phyloP scores from a whole-genome alignment of 1,140 invertebrate species.

The Drosophila ananassae region DNA sequence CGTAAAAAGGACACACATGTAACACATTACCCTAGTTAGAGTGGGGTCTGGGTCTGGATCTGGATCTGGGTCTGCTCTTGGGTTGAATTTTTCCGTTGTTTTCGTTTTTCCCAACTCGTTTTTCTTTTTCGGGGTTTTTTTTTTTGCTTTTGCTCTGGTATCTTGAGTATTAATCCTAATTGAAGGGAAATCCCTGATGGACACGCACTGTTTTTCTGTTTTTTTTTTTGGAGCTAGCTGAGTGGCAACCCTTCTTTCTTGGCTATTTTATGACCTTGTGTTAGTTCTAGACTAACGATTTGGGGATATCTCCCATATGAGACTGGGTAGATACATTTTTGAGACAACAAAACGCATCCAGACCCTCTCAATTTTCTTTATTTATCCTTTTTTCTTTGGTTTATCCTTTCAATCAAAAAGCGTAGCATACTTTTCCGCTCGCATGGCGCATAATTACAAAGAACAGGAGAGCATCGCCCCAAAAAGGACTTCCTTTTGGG shows the following conservation, averaged over 20 bases:
- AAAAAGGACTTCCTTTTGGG: slow-evolving; percentile 1
- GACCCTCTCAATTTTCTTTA: slow-evolving; percentile 20
- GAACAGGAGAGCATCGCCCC: neutral
- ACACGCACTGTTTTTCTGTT: slow-evolving; percentile 60
- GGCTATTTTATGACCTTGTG: slow-evolving; percentile 40
- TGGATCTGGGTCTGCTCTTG: slow-evolving; percentile 11
- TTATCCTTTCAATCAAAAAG: slow-evolving; percentile 31
- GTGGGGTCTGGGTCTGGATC: neutral
- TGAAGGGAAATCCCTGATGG: slow-evolving; percentile 80
- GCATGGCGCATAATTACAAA: slow-evolving; percentile 28
- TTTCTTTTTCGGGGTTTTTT: slow-evolving; percentile 17
- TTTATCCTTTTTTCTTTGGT: neutral
- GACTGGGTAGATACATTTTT: slow-evolving; percentile 14
- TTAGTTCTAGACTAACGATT: slow-evolving; percentile 33
- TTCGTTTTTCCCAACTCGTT: slow-evolving; percentile 25
- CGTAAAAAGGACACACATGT: slow-evolving; percentile 33
- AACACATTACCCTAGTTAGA: slow-evolving; percentile 74
- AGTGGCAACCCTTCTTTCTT: slow-evolving; percentile 11
- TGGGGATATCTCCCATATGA: slow-evolving; percentile 34
- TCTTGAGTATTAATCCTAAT: slow-evolving; percentile 82
- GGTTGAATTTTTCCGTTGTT: slow-evolving; percentile 27
- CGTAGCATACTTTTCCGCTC: neutral
- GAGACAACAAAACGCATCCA: neutral
- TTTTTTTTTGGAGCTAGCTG: slow-evolving; percentile 14
- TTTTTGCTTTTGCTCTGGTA: slow-evolving; percentile 53